Evolutionary conservation across 2,797 vertebrate species (phyloP).

Genomic region (Gymnodraco acuticeps): DNA sequence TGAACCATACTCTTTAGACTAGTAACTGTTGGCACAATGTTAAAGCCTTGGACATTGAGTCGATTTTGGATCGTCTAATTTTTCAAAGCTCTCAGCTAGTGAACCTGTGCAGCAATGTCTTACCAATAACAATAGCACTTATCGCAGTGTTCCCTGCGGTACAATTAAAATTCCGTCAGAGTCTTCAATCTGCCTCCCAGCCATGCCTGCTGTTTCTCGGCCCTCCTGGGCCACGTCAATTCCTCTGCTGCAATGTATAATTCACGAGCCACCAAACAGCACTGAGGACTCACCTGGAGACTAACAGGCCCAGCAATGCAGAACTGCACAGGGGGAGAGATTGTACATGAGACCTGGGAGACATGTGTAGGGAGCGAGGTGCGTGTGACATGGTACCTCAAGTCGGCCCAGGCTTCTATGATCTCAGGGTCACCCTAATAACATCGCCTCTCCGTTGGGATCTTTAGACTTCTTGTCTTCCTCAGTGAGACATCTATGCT

Average conservation of each 20-base stretch:
- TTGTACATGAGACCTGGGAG: slow-evolving; percentile 59
- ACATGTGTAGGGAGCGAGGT: slow-evolving; percentile 66
- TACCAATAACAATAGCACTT: slow-evolving; percentile 86
- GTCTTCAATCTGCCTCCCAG: slow-evolving; percentile 85
- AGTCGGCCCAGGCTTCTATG: slow-evolving; percentile 55
- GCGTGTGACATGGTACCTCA: slow-evolving; percentile 54
- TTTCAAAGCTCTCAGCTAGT: slow-evolving; percentile 66
- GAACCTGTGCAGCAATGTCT: slow-evolving; percentile 74
- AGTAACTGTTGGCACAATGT: slow-evolving; percentile 29
- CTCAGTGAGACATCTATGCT: slow-evolving; percentile 51
- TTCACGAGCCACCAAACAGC: slow-evolving; percentile 84
- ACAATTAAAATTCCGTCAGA: slow-evolving; percentile 87
- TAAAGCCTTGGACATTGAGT: slow-evolving; percentile 37
- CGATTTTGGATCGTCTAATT: slow-evolving; percentile 53
- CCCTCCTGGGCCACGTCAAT: slow-evolving; percentile 83
- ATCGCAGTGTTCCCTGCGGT: slow-evolving; percentile 80
- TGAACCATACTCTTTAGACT: slow-evolving; percentile 33
- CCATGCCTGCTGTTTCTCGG: slow-evolving; percentile 85
- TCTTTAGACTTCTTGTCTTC: slow-evolving; percentile 51
- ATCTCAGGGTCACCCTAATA: slow-evolving; percentile 76
- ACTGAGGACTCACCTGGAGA: slow-evolving; percentile 83
- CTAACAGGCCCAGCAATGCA: slow-evolving; percentile 73
- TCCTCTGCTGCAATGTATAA: slow-evolving; percentile 85
- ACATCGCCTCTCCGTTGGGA: slow-evolving; percentile 47
- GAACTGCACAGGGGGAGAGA: slow-evolving; percentile 53